Evolutionary conservation across 2,797 vertebrate species (phyloP).

Genomic region (Argentina silus): DNA sequence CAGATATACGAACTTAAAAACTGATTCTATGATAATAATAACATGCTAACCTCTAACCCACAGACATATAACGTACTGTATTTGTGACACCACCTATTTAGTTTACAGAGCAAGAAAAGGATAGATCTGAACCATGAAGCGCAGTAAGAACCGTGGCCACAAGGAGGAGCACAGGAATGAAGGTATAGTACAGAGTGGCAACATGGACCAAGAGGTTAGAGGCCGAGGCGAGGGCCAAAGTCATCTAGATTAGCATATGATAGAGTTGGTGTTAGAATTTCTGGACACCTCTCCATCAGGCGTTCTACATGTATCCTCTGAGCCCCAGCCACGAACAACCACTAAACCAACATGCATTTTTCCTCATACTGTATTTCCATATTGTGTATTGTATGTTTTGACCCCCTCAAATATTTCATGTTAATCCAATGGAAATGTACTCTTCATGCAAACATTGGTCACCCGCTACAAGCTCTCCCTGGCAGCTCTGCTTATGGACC

Average conservation of each 20-base stretch:
- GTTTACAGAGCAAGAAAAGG: conserved; percentile 76
- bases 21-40: neutral
- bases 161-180: conserved; percentile 86
- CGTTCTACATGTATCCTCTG: neutral
- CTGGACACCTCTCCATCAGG: neutral
- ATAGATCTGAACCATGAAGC: conserved; percentile 87
- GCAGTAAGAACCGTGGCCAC: conserved; percentile 85
- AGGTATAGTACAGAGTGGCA: conserved; percentile 60
- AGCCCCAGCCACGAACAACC: neutral
- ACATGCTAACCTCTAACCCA: neutral
- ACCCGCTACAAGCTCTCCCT: neutral
- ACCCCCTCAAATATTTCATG: too few relatives aligned
- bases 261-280: neutral
- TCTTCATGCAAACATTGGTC: too few relatives aligned
- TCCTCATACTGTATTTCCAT: too few relatives aligned
- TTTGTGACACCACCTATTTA: conserved; percentile 11
- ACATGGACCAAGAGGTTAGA: conserved; percentile 21
- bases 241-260: neutral
- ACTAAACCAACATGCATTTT: too few relatives aligned
- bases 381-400: too few relatives aligned
- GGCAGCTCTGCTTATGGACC: conserved; percentile 7
- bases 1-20: neutral
- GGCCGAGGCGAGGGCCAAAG: too few relatives aligned
- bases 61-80: neutral
- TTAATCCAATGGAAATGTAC: too few relatives aligned